phyloP scores from a whole-genome alignment of 2,888 invertebrate species.

The Protophormia terraenovae region DNA sequence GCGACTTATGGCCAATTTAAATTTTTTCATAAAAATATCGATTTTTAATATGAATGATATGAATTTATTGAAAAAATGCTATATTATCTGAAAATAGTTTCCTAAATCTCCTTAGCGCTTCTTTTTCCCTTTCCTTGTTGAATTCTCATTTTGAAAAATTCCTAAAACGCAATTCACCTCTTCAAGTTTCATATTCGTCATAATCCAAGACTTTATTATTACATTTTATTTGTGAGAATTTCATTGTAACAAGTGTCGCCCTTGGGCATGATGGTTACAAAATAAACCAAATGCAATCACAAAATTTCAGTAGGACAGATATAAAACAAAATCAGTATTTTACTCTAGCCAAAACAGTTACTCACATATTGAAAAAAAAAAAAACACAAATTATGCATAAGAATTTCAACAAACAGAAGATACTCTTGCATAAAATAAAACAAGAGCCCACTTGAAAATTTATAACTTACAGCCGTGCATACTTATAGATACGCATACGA shows the following conservation, averaged over 20 bases:
- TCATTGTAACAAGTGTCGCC: constrained; percentile 35
- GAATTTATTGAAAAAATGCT: too few relatives aligned
- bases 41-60: too few relatives aligned
- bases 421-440: constrained; percentile 6
- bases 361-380: not conserved
- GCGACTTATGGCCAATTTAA: too few relatives aligned
- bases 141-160: too few relatives aligned
- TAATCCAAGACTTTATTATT: constrained; percentile 3
- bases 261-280: not conserved
- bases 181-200: not conserved
- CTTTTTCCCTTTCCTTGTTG: too few relatives aligned
- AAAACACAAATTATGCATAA: constrained; percentile 39
- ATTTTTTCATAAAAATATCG: too few relatives aligned
- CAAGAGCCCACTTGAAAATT: constrained; percentile 35
- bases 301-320: not conserved
- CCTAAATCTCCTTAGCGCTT: too few relatives aligned
- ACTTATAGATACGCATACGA: constrained; percentile 24
- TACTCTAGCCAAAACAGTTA: not conserved
- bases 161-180: not conserved
- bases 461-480: constrained; percentile 43
- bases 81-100: too few relatives aligned
- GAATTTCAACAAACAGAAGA: constrained; percentile 34
- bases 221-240: constrained; percentile 8
- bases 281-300: not conserved
- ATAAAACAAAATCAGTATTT: not conserved